Base-by-base conservation (phyloP, 2,113 vertebrate species). In the Willisornis vidua region DNA sequence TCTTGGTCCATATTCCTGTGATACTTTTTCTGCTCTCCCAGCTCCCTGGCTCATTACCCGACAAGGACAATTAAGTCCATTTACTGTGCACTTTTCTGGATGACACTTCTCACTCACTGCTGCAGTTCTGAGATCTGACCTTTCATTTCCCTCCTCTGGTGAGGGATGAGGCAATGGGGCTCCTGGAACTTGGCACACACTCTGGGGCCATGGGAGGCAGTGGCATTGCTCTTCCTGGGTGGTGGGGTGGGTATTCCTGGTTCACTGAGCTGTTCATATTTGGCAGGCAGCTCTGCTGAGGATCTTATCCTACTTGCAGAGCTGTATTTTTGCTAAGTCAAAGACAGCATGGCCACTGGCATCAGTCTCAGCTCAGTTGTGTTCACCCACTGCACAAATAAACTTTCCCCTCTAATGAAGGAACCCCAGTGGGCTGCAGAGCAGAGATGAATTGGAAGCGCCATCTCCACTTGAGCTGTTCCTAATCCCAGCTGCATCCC, bases 241-340 rank as follows among this genome's bases (percentile, higher is more conserved):
- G 74, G 14, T n/a, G 74, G 46, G 33, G 51, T 20, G 39, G 70
- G 35, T 15, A 43, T 29, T 48, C 71, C 25, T 15, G 85, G 11
- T n/a, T 82, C 82, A 9, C 46, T 46, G 85, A 4, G 3, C 87
- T 17, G 52, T 1, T n/a, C 51, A 57, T 35, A 10, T 11, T 75
- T 92, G 83, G 67, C 72, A 62, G 4, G 46, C 59, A 28, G 0
- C 5, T 33, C 57, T 90, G 89, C 87, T 31, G 77, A 87, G 89
- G 77, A 31, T 45, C 87, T 85, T 19, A 54, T 72, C 39, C 85
- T 7, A 35, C 83, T 92, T 39, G 33, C 87, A 85, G 61, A 94
- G 81, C 74, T 72, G 76, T 18, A 26, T 65, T 91, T 87, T 39
- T 65, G 89, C 91, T 70, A 70, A 87, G 84, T 71, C 57, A 92